Conservation (phyloP, 2,888 invertebrate genomes). For the Ophraella communa region DNA sequence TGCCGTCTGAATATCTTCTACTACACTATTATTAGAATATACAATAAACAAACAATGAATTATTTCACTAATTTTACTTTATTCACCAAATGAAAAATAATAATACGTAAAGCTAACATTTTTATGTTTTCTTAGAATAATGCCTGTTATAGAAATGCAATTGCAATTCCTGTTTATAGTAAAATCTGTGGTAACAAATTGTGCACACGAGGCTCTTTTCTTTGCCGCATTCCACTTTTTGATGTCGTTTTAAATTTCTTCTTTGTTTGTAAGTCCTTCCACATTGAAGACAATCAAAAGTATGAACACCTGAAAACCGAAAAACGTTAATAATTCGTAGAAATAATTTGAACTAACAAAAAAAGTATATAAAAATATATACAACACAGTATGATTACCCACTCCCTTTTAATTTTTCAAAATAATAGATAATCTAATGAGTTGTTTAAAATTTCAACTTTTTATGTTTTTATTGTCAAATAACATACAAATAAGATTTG, state of each 20-base stretch:
- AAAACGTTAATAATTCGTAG: background rate
- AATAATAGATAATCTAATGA: too few relatives aligned
- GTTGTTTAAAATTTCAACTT: too few relatives aligned
- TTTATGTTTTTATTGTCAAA: too few relatives aligned
- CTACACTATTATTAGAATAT: too few relatives aligned
- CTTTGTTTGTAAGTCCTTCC: slow-evolving; percentile 7
- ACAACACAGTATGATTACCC: too few relatives aligned
- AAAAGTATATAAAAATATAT: background rate
- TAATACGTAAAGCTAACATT: background rate
- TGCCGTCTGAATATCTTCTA: too few relatives aligned
- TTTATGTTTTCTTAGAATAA: background rate
- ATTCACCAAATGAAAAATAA: too few relatives aligned
- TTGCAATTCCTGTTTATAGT: slow-evolving; percentile 47
- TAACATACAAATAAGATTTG: too few relatives aligned
- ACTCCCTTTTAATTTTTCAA: too few relatives aligned
- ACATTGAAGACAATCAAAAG: background rate
- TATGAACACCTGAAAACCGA: background rate
- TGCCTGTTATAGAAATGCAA: slow-evolving; percentile 33
- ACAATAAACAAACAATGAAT: background rate
- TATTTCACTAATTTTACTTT: too few relatives aligned
- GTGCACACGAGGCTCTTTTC: slow-evolving; percentile 42
- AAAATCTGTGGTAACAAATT: slow-evolving; percentile 43
- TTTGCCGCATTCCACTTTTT: slow-evolving; percentile 47
- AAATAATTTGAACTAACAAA: background rate
- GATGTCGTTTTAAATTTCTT: slow-evolving; percentile 43